These are phyloP conservation scores for Prolemur simus DNA, from an alignment of 2,113 vertebrate genomes.

Conservation along the genomic window DNA sequence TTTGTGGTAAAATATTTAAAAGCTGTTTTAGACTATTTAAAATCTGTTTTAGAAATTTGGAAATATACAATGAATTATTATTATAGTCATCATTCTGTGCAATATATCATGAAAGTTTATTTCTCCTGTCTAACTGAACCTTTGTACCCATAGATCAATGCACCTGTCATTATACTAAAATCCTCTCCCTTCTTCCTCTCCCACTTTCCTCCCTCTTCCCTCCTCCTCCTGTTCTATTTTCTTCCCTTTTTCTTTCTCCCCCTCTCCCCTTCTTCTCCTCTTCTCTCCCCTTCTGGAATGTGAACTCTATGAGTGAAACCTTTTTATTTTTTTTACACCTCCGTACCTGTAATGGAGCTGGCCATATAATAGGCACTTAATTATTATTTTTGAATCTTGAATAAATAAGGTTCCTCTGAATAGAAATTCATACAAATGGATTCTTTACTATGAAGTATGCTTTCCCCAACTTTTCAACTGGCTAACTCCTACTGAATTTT, in stretches of 20 bases:
- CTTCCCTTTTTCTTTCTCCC: neutral
- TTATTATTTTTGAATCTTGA: neutral
- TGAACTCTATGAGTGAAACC: neutral
- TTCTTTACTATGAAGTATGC: neutral
- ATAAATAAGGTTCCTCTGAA: neutral
- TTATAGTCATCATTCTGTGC: no score
- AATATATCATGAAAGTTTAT: no score
- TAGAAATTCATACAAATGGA: neutral
- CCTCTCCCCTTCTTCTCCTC: no score
- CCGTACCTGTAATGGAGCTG: neutral
- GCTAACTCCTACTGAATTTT: neutral
- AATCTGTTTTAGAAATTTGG: no score
- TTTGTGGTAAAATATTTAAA: no score
- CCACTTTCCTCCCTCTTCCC: no score
- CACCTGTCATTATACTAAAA: neutral
- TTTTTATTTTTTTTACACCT: neutral
- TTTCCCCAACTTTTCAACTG: neutral
- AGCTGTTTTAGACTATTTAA: no score
- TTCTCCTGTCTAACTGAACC: no score
- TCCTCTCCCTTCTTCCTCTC: neutral
- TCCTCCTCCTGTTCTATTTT: no score
- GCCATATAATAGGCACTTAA: neutral
- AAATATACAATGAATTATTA: no score
- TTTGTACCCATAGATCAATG: no score
- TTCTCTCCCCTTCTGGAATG: neutral